These are phyloP conservation scores for Musca domestica DNA, from an alignment of 1,140 invertebrate genomes.

Conservation along the genomic window DNA sequence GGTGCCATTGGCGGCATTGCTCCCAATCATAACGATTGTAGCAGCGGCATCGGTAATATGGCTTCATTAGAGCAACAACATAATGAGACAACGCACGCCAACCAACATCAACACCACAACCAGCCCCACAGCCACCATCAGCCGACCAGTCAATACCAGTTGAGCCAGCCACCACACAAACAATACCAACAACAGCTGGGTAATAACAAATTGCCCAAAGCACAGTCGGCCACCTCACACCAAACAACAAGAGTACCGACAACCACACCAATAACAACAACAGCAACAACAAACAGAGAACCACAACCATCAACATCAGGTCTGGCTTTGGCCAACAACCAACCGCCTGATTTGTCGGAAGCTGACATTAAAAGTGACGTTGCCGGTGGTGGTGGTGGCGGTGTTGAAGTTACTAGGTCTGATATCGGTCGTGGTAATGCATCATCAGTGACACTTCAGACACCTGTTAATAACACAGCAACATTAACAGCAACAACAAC, in stretches of 20 bases:
- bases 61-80: conserved; percentile 13
- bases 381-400: not conserved
- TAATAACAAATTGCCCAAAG: conserved; percentile 47
- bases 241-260: conserved; percentile 29
- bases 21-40: not conserved
- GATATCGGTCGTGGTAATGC: not conserved
- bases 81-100: conserved; percentile 23
- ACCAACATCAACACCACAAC: not conserved
- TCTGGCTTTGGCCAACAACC: not conserved
- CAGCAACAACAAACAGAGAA: conserved; percentile 20
- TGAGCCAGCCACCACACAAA: not conserved
- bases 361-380: conserved; percentile 9
- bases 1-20: not conserved
- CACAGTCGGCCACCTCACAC: conserved; percentile 23
- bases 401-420: too few relatives aligned
- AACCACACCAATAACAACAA: conserved; percentile 32
- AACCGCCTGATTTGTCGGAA: not conserved
- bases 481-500: not conserved
- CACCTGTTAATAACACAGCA: conserved; percentile 13
- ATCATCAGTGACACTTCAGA: conserved; percentile 15
- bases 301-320: not conserved
- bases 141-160: conserved; percentile 14
- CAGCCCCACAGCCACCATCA: not conserved
- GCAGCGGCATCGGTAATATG: not conserved
- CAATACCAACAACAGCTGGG: conserved; percentile 47